Evolutionary conservation across 2,797 vertebrate species (phyloP).

Genomic region (Potorous gilbertii): DNA sequence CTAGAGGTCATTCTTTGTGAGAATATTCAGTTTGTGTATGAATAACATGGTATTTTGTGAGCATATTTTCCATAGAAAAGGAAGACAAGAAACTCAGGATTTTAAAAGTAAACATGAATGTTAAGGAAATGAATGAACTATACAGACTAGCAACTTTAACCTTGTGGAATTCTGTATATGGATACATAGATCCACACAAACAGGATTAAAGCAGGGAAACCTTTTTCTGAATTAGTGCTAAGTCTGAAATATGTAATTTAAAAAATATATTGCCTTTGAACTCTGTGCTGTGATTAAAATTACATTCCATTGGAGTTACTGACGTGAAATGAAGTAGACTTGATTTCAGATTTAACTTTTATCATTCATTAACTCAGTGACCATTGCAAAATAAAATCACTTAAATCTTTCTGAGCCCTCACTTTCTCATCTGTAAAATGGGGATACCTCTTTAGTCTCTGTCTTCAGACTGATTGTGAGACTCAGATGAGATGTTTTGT

Average conservation of each 20-base stretch:
- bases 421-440: neutral
- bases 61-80: constrained; percentile 4
- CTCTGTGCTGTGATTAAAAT: neutral
- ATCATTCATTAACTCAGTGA: neutral
- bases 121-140: neutral
- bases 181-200: neutral
- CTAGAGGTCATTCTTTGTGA: neutral
- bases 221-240: neutral
- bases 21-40: neutral
- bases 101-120: neutral
- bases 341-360: neutral
- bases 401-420: neutral
- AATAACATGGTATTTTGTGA: neutral
- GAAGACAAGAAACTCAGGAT: neutral
- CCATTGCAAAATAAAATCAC: neutral
- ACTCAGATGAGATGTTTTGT: neutral
- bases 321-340: neutral
- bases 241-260: neutral
- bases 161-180: neutral
- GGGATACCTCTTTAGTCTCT: neutral
- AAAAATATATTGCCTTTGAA: neutral
- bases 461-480: neutral
- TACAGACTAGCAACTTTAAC: neutral
- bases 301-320: neutral
- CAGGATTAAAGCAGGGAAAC: neutral